Conservation (phyloP, 2,113 vertebrate species). For the Oceanites oceanicus region DNA sequence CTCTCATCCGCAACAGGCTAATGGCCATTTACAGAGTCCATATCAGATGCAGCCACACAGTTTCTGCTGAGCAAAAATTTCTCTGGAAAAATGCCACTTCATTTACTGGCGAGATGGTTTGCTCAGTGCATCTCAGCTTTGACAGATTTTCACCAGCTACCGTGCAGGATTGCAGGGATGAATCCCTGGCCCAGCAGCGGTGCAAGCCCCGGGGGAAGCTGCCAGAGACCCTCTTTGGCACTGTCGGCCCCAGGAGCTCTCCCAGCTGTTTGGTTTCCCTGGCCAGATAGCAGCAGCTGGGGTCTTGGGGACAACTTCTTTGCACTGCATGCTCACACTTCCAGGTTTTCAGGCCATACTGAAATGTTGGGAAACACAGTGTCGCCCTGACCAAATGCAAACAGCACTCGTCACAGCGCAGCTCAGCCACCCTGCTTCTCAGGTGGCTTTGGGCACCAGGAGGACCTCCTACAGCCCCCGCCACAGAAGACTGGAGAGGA, state of each 20-base stretch:
- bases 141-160: neutral
- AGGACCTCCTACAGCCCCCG: neutral
- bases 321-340: neutral
- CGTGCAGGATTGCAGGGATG: neutral
- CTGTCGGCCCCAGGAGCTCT: neutral
- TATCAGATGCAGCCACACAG: conserved; percentile 14
- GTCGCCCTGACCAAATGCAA: neutral
- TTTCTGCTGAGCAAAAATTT: conserved; percentile 25
- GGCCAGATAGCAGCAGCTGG: neutral
- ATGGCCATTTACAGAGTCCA: neutral
- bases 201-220: fast-evolving
- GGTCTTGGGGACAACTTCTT: neutral
- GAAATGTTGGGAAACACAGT: neutral
- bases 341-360: neutral
- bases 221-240: neutral
- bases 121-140: neutral
- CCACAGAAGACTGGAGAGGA: neutral
- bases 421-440: neutral
- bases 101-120: neutral
- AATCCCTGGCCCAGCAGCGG: neutral
- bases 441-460: neutral
- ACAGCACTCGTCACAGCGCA: neutral
- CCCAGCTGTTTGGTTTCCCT: neutral
- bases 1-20: neutral
- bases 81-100: conserved; percentile 29